Percentiles rank a stretch among this genome's conserved stretches.
Evolutionary conservation across 2,113 vertebrate genomes (phyloP).

Genomic region (Martes martes): DNA sequence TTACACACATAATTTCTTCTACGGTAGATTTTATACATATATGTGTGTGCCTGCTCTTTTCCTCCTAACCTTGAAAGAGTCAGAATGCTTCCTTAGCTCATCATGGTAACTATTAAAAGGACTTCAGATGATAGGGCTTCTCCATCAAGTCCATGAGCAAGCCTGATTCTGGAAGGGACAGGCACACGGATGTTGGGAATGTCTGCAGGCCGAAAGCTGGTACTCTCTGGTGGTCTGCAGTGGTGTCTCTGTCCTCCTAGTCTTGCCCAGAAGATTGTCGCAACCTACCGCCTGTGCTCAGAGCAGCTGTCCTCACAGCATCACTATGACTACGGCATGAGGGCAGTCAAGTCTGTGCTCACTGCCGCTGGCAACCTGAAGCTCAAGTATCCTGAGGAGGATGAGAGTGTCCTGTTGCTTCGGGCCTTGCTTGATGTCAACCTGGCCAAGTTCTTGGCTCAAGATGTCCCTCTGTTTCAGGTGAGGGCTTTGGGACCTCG

Average conservation of each 20-base stretch:
- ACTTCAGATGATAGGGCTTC: not conserved
- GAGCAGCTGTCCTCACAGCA: constrained; percentile 95
- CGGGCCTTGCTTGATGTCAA: constrained; percentile 92
- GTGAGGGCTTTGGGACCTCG: constrained; percentile 71
- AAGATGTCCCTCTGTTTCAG: constrained; percentile 95
- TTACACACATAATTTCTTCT: not conserved
- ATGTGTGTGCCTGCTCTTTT: not conserved
- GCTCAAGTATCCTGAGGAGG: constrained; percentile 90
- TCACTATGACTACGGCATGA: constrained; percentile 96
- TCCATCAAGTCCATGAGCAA: not conserved
- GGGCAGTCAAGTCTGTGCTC: constrained; percentile 95
- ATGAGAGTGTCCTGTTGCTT: constrained; percentile 90
- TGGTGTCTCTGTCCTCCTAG: constrained; percentile 72
- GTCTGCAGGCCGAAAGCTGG: not conserved
- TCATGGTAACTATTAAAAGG: not conserved
- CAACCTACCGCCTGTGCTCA: constrained; percentile 94
- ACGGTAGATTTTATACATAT: not conserved
- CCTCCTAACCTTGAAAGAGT: not conserved
- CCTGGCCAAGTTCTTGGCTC: constrained; percentile 94
- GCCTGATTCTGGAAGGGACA: not conserved
- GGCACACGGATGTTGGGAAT: not conserved
- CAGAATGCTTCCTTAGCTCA: not conserved
- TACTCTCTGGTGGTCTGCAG: not conserved
- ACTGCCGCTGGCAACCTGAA: constrained; percentile 95
- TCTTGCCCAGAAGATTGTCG: constrained; percentile 95